Conservation (phyloP, 1,140 invertebrate species). For the Hypsibius dujardini region DNA sequence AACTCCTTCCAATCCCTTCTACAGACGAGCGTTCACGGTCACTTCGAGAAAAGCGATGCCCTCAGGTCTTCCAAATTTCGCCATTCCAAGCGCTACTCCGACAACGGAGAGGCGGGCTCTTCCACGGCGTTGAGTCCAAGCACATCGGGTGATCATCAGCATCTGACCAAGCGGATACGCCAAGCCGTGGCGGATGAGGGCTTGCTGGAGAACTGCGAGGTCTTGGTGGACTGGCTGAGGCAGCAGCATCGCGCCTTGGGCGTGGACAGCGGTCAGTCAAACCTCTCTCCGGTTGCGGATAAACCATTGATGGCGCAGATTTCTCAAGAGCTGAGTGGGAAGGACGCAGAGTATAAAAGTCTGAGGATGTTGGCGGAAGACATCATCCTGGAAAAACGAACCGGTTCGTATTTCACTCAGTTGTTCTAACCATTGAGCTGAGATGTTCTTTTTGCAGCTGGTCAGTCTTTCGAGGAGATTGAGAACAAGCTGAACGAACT, state of each 20-base stretch:
- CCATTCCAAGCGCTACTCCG: not conserved
- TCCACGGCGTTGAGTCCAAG: not conserved
- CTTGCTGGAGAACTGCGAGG: constrained; percentile 9
- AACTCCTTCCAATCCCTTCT: not conserved
- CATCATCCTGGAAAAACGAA: not conserved
- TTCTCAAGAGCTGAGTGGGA: not conserved
- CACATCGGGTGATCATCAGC: not conserved
- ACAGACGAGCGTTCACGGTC: not conserved
- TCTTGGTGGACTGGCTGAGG: not conserved
- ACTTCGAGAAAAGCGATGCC: not conserved
- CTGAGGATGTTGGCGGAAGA: not conserved
- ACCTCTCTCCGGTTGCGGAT: not conserved
- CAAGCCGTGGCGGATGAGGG: constrained; percentile 1
- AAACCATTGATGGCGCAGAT: not conserved
- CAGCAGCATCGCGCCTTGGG: not conserved
- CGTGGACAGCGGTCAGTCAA: not conserved
- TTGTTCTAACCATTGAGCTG: not conserved
- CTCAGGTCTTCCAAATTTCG: not conserved
- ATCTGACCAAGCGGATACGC: not conserved
- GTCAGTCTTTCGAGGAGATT: not conserved
- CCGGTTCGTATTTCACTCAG: not conserved
- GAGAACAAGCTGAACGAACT: constrained; percentile 11
- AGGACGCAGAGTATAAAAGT: constrained; percentile 2
- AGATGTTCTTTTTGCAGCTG: not conserved
- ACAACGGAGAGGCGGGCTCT: not conserved